Conservation (phyloP, 92 coral and sea anemone genomes). For the Palythoa grandiflora region DNA sequence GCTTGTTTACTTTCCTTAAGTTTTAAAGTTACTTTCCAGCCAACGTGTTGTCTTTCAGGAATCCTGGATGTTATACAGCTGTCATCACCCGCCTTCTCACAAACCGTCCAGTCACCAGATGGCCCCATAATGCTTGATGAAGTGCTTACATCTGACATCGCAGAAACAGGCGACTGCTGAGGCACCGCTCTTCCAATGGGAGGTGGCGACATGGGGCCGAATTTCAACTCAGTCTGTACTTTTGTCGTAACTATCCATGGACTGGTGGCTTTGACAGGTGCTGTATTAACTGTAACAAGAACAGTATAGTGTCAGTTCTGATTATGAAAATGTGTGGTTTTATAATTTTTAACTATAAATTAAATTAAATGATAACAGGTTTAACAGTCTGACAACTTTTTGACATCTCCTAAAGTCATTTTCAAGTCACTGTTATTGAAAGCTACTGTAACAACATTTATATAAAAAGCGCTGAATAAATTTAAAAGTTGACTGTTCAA, state of each 20-base stretch:
- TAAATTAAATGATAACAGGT: too few species aligned
- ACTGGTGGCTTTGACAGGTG: constrained; percentile 82
- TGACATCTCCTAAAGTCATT: too few species aligned
- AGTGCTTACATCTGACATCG: constrained; percentile 83
- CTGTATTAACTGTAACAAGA: constrained; percentile 18
- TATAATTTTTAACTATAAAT: background rate
- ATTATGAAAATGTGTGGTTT: background rate
- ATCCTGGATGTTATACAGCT: constrained; percentile 77
- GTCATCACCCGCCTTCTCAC: constrained; percentile 69
- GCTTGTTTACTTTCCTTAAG: constrained; percentile 33
- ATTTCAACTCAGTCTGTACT: constrained; percentile 59
- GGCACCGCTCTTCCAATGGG: constrained; percentile 70
- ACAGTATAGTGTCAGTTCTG: background rate
- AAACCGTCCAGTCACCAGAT: constrained; percentile 95
- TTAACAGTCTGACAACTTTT: too few species aligned
- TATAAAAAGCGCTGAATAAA: too few species aligned
- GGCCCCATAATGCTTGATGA: constrained; percentile 87
- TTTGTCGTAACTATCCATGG: constrained; percentile 92
- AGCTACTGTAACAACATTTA: too few species aligned
- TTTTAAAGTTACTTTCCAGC: constrained; percentile 88
- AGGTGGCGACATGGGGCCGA: constrained; percentile 94
- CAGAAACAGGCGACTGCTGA: constrained; percentile 89
- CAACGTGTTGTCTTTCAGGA: constrained; percentile 98
- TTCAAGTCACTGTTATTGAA: too few species aligned
- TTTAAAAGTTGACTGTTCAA: too few species aligned